These are phyloP conservation scores for Stramonita haemastoma DNA, from an alignment of 2,888 invertebrate species.

Conservation along the genomic window DNA sequence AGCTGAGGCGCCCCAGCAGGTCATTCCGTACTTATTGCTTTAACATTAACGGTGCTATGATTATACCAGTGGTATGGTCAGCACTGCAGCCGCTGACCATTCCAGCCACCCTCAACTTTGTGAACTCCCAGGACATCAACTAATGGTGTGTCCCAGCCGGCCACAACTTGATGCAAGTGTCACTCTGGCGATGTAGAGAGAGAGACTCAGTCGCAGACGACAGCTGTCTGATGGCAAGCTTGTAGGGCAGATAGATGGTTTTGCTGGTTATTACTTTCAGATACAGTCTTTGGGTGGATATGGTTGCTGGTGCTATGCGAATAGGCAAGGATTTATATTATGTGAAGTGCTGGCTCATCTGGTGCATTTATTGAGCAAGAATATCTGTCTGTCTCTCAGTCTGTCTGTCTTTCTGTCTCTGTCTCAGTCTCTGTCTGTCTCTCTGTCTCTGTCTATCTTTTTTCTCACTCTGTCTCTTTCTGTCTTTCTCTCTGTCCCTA, in stretches of 20 bases:
- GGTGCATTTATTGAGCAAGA: background rate
- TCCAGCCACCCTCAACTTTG: background rate
- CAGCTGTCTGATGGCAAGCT: background rate
- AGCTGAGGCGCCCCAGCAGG: too few relatives aligned
- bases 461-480: background rate
- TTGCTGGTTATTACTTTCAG: background rate
- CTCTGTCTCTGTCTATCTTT: background rate
- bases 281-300: too few relatives aligned
- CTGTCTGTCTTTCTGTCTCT: background rate
- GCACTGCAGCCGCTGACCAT: background rate
- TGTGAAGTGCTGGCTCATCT: background rate
- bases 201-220: background rate
- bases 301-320: background rate
- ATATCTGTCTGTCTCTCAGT: background rate
- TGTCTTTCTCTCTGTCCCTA: background rate
- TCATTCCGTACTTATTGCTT: too few relatives aligned
- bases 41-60: too few relatives aligned
- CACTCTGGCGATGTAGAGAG: too few relatives aligned
- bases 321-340: background rate
- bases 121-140: too few relatives aligned
- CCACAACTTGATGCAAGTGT: too few relatives aligned
- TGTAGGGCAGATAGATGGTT: background rate
- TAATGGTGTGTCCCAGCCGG: too few relatives aligned
- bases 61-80: too few relatives aligned
- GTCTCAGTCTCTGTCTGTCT: background rate